Evolutionary conservation across 1,140 invertebrate species (phyloP).

Genomic region (Ips nitidus): DNA sequence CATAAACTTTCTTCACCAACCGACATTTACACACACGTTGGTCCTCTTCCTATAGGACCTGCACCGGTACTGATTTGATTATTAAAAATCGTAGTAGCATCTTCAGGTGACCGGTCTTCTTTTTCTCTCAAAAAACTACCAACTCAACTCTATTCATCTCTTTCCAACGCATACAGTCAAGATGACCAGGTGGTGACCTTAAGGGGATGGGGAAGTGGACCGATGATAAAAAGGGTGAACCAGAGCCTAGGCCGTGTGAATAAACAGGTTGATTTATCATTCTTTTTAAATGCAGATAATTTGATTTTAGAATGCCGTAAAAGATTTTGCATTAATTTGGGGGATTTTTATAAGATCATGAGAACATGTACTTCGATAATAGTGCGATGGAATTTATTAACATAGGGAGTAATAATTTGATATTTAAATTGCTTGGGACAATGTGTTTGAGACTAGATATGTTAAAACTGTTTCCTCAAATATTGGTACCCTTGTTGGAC

Average conservation of each 20-base stretch:
- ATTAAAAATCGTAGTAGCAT: not conserved
- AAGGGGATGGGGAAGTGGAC: conserved; percentile 43
- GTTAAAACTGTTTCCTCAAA: no score
- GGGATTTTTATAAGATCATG: conserved; percentile 34
- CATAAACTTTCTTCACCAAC: no score
- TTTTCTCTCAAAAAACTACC: not conserved
- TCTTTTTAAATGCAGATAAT: conserved; percentile 46
- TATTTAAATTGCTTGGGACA: no score
- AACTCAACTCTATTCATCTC: not conserved
- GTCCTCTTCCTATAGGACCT: conserved; percentile 1
- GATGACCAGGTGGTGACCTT: conserved; percentile 28
- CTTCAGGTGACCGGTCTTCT: not conserved
- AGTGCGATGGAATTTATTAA: conserved; percentile 7
- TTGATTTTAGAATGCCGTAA: conserved; percentile 29
- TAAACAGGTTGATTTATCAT: conserved; percentile 44
- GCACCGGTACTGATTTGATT: not conserved
- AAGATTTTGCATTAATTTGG: conserved; percentile 37
- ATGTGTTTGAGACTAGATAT: no score
- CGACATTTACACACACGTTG: not conserved
- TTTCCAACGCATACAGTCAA: not conserved
- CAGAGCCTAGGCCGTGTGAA: conserved; percentile 42
- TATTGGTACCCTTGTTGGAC: no score
- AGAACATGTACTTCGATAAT: conserved; percentile 19
- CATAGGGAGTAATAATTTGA: not conserved
- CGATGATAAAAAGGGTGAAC: conserved; percentile 37